Percentiles rank a stretch among this genome's conserved stretches.
These are phyloP conservation scores for Cryptotis parvus DNA, from an alignment of 2,113 vertebrate species.

Conservation along the genomic window DNA sequence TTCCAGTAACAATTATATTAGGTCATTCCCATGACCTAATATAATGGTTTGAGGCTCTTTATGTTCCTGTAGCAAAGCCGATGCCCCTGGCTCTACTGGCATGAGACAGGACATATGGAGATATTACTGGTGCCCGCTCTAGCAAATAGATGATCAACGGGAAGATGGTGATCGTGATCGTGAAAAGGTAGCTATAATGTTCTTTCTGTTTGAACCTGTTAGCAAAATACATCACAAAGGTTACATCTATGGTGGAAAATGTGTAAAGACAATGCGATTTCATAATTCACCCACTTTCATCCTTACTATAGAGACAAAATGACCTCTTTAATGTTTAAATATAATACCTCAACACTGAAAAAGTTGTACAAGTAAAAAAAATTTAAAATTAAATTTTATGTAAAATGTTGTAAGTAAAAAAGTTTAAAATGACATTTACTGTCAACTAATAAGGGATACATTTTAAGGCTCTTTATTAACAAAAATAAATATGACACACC, in stretches of 20 bases:
- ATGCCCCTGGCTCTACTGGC: too few species aligned
- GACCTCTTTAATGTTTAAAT: background rate
- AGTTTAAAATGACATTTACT: constrained; percentile 51
- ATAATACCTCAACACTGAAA: background rate
- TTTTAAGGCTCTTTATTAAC: constrained; percentile 52
- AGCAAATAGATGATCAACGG: too few species aligned
- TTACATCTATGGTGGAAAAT: background rate
- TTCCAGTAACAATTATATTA: too few species aligned
- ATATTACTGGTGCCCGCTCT: too few species aligned
- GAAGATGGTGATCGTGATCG: too few species aligned
- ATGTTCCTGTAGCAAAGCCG: too few species aligned
- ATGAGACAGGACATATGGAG: too few species aligned
- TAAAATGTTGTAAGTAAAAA: constrained; percentile 61
- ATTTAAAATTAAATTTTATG: constrained; percentile 44
- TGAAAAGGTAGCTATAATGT: constrained; percentile 47
- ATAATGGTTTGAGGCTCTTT: too few species aligned
- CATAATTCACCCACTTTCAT: constrained; percentile 20
- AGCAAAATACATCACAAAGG: constrained; percentile 36
- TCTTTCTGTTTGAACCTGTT: constrained; percentile 22
- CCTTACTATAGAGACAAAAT: constrained; percentile 14
- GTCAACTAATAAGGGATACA: too few species aligned
- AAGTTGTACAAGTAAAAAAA: constrained; percentile 36
- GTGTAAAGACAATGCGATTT: background rate
- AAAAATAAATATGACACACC: constrained; percentile 32
- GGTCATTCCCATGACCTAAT: too few species aligned